A percentile compares a stretch with the other conserved stretches of the same genome.
Evolutionary conservation across 2,888 invertebrate genomes (phyloP).

Genomic region (Mythimna pallens): DNA sequence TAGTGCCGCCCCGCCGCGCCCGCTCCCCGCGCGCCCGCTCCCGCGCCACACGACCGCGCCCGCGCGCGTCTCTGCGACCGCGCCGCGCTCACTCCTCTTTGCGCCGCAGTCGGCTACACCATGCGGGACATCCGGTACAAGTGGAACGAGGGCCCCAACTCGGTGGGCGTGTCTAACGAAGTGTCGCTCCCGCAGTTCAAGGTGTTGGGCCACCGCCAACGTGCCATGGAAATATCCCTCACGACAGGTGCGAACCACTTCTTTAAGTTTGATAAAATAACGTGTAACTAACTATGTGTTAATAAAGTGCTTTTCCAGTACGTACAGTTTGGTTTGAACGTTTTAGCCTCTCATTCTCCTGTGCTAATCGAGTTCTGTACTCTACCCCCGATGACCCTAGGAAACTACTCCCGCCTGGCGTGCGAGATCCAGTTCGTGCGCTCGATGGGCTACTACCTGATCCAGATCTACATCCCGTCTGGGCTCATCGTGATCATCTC

Average conservation of each 20-base stretch:
- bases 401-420: slow-evolving; percentile 97
- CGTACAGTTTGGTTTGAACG: slow-evolving; percentile 2
- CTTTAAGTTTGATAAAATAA: slow-evolving; percentile 21
- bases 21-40: slow-evolving; percentile 55
- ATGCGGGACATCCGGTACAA: slow-evolving; percentile 98
- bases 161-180: slow-evolving; percentile 97
- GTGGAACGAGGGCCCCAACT: slow-evolving; percentile 97
- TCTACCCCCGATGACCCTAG: slow-evolving; percentile 82
- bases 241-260: slow-evolving; percentile 94
- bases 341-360: not conserved
- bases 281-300: slow-evolving; percentile 6
- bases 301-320: slow-evolving; percentile 18
- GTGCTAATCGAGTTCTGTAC: slow-evolving; percentile 21
- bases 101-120: slow-evolving; percentile 96
- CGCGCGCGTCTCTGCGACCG: slow-evolving; percentile 53
- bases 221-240: slow-evolving; percentile 97
- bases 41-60: slow-evolving; percentile 54
- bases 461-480: slow-evolving; percentile 99
- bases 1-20: slow-evolving; percentile 61
- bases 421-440: slow-evolving; percentile 98
- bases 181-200: slow-evolving; percentile 98
- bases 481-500: slow-evolving; percentile 98
- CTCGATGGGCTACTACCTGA: slow-evolving; percentile 99
- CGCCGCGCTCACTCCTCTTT: slow-evolving; percentile 69
- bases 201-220: slow-evolving; percentile 97